Evolutionary conservation across 2,888 invertebrate species (phyloP), one percentile per base, ranked within the genome.

Genomic region (Serrognathus titanus): DNA sequence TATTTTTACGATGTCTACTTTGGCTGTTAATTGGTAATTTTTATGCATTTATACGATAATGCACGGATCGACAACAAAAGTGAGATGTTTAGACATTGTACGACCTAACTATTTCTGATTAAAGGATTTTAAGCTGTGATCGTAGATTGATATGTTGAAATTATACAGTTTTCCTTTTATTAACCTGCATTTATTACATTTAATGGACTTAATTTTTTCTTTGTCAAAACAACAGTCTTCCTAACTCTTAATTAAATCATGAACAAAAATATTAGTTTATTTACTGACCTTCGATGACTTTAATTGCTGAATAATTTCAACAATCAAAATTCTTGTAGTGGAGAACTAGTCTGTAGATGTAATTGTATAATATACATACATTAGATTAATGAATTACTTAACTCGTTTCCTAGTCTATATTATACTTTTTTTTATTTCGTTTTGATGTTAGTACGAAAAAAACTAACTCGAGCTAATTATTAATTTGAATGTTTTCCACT

Each of bases 11-110:
- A 62, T 72, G 71, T 75, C 73, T 74, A 71, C 72, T 75, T 75
- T 75, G 76, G 74, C 75, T 75, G 75, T 76, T 75, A 70, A 71
- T 74, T 75, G 70, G 71, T 75, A 71, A 71, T 74, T 75, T 73
- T 72, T 70, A 70, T 73, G 77, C 76, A 77, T 76, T 77, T 74
- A 69, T 61, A 48, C 46, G 53, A 68, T 68, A 75, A 76, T 75
- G 75, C 75, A 74, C 71, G 75, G 75, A 76, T 76, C 71, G 77
- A 78, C 78, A 78, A 77, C 75, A 77, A 78, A 78, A 78, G 78
- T 77, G 78, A 78, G 78, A 78, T 72, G 75, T 74, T 75, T 75
- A 75, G 75, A 74, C 68, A 68, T 69, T 73, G 73, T 75, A 75
- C 67, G 72, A 75, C 66, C 63, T 64, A 63, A 69, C 69, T 67